Conservation (phyloP, 2,113 vertebrate genomes). For the Herpetotheres cachinnans region DNA sequence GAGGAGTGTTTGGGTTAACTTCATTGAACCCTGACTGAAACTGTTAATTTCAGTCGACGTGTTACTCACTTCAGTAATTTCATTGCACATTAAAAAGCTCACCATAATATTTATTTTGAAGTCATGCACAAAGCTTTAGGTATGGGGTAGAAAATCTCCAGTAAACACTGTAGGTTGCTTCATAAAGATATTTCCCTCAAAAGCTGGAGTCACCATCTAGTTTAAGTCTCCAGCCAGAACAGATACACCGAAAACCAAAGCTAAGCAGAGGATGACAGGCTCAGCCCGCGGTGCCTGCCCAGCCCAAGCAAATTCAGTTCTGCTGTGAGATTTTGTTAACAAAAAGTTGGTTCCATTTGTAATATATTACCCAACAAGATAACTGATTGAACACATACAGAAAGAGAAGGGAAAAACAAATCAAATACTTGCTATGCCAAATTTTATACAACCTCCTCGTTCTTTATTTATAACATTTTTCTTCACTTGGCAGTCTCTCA, state of each 20-base stretch:
- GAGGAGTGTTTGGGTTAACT: background rate
- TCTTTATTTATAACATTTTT: background rate
- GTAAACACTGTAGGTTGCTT: background rate
- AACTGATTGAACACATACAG: background rate
- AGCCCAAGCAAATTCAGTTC: background rate
- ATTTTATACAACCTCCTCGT: background rate
- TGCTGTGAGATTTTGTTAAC: background rate
- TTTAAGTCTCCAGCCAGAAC: background rate
- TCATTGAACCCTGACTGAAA: background rate
- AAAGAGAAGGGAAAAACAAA: background rate
- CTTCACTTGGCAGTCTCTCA: background rate
- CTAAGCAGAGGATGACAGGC: background rate
- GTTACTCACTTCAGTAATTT: background rate
- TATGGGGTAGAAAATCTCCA: background rate
- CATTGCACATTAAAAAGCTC: background rate
- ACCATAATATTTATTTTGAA: background rate
- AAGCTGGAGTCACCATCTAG: background rate
- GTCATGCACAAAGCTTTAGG: background rate
- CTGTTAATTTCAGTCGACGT: background rate
- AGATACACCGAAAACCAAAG: background rate
- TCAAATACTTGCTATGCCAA: background rate
- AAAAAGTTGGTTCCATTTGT: background rate
- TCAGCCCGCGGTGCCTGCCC: background rate
- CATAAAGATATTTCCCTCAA: background rate
- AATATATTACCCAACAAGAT: background rate